These are phyloP conservation scores for Rhinichthys klamathensis DNA, from an alignment of 2,113 vertebrate genomes.

Conservation along the genomic window DNA sequence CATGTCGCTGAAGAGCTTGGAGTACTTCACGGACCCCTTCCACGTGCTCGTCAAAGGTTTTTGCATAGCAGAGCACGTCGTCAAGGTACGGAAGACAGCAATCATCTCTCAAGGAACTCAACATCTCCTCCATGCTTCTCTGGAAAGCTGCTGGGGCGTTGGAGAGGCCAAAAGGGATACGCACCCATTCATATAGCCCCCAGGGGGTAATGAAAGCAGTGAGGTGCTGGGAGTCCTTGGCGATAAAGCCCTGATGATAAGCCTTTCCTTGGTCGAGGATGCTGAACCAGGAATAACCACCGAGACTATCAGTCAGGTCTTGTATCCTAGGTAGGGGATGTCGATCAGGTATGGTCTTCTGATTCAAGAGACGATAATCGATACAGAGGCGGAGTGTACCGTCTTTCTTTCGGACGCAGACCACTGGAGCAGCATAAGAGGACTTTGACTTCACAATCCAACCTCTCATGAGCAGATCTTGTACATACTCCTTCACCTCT, in stretches of 20 bases:
- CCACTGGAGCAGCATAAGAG: slow-evolving; percentile 22
- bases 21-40: neutral
- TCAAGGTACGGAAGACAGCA: slow-evolving; percentile 45
- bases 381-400: no score
- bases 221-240: neutral
- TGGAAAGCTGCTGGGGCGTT: neutral
- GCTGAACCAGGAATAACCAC: slow-evolving; percentile 18
- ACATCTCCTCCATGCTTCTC: neutral
- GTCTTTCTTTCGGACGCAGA: no score
- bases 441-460: neutral
- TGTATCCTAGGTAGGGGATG: slow-evolving; percentile 35
- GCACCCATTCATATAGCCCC: neutral
- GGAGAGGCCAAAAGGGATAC: neutral
- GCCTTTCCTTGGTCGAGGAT: slow-evolving; percentile 23
- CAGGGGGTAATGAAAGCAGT: neutral
- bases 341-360: no score
- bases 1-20: neutral
- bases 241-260: slow-evolving; percentile 1
- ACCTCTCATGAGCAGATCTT: neutral
- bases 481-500: neutral
- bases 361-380: no score
- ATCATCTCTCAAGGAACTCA: neutral
- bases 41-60: slow-evolving; percentile 11
- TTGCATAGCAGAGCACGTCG: slow-evolving; percentile 42
- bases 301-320: slow-evolving; percentile 11